Conservation (phyloP, 2,113 vertebrate genomes). For the Oncorhynchus nerka region DNA sequence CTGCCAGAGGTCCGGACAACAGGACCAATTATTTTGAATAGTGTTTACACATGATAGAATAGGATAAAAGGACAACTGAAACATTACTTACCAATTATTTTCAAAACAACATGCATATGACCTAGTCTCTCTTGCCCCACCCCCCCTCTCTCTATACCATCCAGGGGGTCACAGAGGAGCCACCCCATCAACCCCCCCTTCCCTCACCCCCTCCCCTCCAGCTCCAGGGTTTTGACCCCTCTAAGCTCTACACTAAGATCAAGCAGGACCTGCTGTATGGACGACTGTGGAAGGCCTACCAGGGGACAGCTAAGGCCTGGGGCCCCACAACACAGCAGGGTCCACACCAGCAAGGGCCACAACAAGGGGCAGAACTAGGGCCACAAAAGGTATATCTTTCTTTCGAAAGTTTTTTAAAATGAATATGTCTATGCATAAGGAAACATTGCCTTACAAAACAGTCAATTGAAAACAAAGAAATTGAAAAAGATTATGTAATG, state of each 20-base stretch:
- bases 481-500: too few species aligned
- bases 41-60: too few species aligned
- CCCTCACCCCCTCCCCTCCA: background rate
- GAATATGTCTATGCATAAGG: too few species aligned
- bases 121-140: background rate
- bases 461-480: too few species aligned
- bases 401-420: too few species aligned
- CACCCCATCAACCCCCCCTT: slow-evolving; percentile 2
- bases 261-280: slow-evolving; percentile 56
- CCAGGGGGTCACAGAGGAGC: slow-evolving; percentile 1
- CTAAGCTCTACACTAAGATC: slow-evolving; percentile 57
- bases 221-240: slow-evolving; percentile 43
- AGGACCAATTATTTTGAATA: too few species aligned
- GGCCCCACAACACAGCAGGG: slow-evolving; percentile 9
- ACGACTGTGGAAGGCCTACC: slow-evolving; percentile 57
- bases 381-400: background rate
- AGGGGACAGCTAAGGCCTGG: slow-evolving; percentile 27
- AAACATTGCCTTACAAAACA: too few species aligned
- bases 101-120: background rate
- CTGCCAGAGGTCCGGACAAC: too few species aligned
- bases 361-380: background rate
- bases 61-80: too few species aligned
- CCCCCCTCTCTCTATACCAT: background rate
- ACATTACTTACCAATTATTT: too few species aligned
- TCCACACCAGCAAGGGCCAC: background rate